A percentile compares a stretch with the other conserved stretches of the same genome.
These are phyloP conservation scores for Pseudoips prasinana DNA, from an alignment of 2,888 invertebrate species.

Conservation along the genomic window DNA sequence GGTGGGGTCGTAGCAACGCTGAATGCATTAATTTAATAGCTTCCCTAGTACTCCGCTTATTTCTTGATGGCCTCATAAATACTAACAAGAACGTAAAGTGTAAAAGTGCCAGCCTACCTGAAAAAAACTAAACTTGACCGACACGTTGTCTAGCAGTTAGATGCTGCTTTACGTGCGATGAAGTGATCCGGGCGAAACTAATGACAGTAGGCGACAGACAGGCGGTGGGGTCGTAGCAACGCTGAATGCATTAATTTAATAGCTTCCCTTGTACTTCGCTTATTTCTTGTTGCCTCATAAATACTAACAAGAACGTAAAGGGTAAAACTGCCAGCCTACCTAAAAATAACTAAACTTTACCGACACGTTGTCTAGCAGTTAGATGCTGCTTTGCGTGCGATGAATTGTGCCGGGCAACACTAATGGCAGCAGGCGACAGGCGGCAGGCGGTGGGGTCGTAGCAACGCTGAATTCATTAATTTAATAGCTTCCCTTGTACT, in stretches of 20 bases:
- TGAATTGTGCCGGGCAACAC: too few relatives aligned
- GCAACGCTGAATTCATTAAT: constrained; percentile 16
- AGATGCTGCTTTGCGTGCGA: too few relatives aligned
- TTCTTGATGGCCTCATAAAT: constrained; percentile 19
- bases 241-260: constrained; percentile 21
- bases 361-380: too few relatives aligned
- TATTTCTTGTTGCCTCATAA: constrained; percentile 19
- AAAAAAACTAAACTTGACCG: too few relatives aligned
- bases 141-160: too few relatives aligned
- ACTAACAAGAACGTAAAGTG: constrained; percentile 4
- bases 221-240: not conserved
- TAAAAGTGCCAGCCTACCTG: not conserved
- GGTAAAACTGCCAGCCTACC: too few relatives aligned
- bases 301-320: constrained; percentile 6
- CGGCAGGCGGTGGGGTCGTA: not conserved
- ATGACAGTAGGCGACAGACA: too few relatives aligned
- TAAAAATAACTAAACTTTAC: too few relatives aligned
- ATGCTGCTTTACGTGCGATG: too few relatives aligned
- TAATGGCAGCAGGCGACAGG: too few relatives aligned
- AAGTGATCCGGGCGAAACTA: too few relatives aligned
- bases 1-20: not conserved
- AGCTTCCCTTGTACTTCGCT: constrained; percentile 4
- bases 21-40: constrained; percentile 21
- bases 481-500: constrained; percentile 10
- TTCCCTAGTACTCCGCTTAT: constrained; percentile 5